Evolutionary conservation across 1,140 invertebrate species (phyloP), one percentile per base, ranked within the genome.

Genomic region (Drosophila grimshawi): DNA sequence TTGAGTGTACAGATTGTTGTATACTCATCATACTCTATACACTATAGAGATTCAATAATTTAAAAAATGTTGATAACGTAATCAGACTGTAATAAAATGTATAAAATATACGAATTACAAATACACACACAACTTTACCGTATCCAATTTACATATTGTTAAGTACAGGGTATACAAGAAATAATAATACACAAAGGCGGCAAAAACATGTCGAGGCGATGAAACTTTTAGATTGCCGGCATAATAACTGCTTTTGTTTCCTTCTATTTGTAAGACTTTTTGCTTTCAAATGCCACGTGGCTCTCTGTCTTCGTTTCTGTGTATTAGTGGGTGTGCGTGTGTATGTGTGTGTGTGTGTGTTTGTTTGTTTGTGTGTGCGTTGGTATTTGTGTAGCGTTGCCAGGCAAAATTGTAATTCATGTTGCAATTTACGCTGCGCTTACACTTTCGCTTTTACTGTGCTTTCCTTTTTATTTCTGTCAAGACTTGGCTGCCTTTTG

Each of bases 361-460:
- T 37, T 41, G 29, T 32, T n/a, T 27, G 32, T 8, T 5, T 35
- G 41, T 35, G 33, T 27, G 41, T 32, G 5, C 30, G 19, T 19
- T 7, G 2, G 33, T 30, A 7, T 35, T 8, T 30, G 63, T 48
- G 30, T 55, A 7, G 57, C 11, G 56, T 72, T 79, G 68, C 53
- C 46, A 66, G 33, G 46, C 52, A 46, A 83, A 60, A 79, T 77
- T 86, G 82, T 88, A 73, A 83, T 86, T 86, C 80, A 83, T 69
- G 55, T 83, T 86, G 82, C 82, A 86, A 86, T 86, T 86, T 78
- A 59, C 71, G 77, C 81, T 78, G 76, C 83, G 77, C 74, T 80
- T 90, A 90, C 81, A 53, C 67, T 78, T 88, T 83, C 59, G 30
- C 52, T 64, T 46, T 73, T 8, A n/a, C 33, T 35, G 32, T 43